Percentiles rank a stretch among this genome's conserved stretches.
Evolutionary conservation across 2,113 vertebrate genomes (phyloP).

Genomic region (Cololabis saira): DNA sequence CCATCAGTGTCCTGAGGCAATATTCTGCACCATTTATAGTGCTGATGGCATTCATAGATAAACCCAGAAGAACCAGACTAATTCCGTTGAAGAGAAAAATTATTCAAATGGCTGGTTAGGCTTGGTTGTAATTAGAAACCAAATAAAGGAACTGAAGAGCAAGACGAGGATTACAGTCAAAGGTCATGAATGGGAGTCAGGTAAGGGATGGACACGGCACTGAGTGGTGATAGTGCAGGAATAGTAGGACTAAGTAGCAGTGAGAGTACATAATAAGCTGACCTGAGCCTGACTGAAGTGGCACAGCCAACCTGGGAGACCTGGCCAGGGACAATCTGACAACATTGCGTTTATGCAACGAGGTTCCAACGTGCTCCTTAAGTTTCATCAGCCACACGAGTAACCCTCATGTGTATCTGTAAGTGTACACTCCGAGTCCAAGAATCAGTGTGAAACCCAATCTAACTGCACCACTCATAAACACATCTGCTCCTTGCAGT

Average conservation of each 20-base stretch:
- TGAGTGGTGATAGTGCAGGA: slow-evolving; percentile 19
- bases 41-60: too few species aligned
- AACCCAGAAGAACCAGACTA: too few species aligned
- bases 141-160: background rate
- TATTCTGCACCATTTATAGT: too few species aligned
- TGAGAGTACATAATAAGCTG: slow-evolving; percentile 7
- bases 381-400: slow-evolving; percentile 20
- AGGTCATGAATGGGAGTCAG: slow-evolving; percentile 14
- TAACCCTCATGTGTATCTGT: slow-evolving; percentile 3
- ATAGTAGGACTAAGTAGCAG: slow-evolving; percentile 11
- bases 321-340: slow-evolving; percentile 25
- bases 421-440: slow-evolving; percentile 23
- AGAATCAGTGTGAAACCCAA: slow-evolving; percentile 51
- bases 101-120: too few species aligned
- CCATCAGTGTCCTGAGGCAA: too few species aligned
- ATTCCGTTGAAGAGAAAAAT: too few species aligned
- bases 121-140: background rate
- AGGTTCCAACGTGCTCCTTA: slow-evolving; percentile 36
- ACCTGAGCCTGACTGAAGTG: slow-evolving; percentile 6
- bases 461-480: slow-evolving; percentile 55
- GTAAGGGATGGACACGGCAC: slow-evolving; percentile 14
- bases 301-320: slow-evolving; percentile 24
- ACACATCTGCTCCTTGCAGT: slow-evolving; percentile 75
- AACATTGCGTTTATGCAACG: slow-evolving; percentile 30
- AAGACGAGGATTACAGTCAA: background rate